These are phyloP conservation scores for Ianthella basta DNA, from an alignment of 37 sponge, comb jelly and placozoan genomes.

Conservation along the genomic window DNA sequence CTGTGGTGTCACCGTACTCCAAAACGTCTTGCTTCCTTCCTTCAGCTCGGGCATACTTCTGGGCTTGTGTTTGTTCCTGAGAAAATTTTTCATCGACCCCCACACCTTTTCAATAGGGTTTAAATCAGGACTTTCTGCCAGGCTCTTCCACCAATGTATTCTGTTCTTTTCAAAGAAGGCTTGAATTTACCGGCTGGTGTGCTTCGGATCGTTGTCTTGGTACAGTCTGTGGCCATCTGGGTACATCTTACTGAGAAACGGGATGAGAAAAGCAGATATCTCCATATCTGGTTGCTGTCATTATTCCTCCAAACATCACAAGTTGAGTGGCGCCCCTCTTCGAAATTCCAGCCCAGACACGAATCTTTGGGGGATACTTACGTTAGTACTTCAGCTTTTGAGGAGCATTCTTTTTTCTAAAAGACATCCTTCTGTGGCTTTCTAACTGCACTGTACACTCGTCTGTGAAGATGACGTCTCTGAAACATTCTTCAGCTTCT, in stretches of 20 bases:
- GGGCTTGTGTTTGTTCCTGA: not conserved
- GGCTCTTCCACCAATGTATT: too few relatives aligned
- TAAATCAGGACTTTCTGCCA: too few relatives aligned
- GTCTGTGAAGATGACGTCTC: not conserved
- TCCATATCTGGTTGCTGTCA: not conserved
- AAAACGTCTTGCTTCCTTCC: not conserved
- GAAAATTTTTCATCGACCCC: not conserved
- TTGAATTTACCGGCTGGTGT: not conserved
- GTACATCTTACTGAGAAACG: not conserved
- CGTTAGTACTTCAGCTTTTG: not conserved
- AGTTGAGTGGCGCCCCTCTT: constrained; percentile 2
- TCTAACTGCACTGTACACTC: constrained; percentile 15
- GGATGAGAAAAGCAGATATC: too few relatives aligned
- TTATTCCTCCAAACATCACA: constrained; percentile 5
- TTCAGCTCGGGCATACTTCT: not conserved
- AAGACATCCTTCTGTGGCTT: not conserved
- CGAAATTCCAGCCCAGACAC: constrained; percentile 9
- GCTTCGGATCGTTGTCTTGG: not conserved
- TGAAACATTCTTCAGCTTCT: not conserved
- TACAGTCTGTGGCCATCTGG: not conserved
- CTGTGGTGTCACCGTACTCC: not conserved
- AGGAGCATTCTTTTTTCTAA: not conserved
- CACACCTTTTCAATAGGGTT: constrained; percentile 2
- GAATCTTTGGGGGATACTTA: not conserved
- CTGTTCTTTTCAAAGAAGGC: not conserved